phyloP scores from a whole-genome alignment of 2,888 invertebrate genomes.

The Heteromurus nitidus region DNA sequence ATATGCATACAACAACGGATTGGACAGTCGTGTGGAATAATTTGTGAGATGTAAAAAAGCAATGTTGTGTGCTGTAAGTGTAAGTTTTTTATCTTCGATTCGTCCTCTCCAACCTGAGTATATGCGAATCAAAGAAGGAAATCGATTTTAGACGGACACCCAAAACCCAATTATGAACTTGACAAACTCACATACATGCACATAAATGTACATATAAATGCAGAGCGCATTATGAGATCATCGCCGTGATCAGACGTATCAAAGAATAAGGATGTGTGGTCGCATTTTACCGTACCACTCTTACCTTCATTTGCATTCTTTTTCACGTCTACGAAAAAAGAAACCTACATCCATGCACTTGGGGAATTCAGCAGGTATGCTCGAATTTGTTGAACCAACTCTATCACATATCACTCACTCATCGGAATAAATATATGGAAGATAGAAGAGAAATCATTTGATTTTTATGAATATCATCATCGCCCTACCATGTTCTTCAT shows the following conservation, averaged over 20 bases:
- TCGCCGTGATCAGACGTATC: slow-evolving; percentile 61
- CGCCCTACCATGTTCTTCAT: too few species aligned
- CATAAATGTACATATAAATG: slow-evolving; percentile 43
- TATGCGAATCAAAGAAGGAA: slow-evolving; percentile 60
- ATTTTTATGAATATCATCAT: neutral
- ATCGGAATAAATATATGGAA: slow-evolving; percentile 6
- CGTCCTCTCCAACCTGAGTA: slow-evolving; percentile 49
- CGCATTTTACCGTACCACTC: slow-evolving; percentile 53
- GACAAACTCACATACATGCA: slow-evolving; percentile 53
- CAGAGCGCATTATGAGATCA: slow-evolving; percentile 64
- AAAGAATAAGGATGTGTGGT: slow-evolving; percentile 61
- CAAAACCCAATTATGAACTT: slow-evolving; percentile 67
- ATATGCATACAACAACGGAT: too few species aligned
- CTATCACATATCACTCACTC: slow-evolving; percentile 8
- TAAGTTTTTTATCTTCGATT: slow-evolving; percentile 16
- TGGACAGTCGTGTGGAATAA: slow-evolving; percentile 4
- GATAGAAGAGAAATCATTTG: neutral
- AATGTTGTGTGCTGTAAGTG: neutral
- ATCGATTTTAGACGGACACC: slow-evolving; percentile 65
- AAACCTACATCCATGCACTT: neutral
- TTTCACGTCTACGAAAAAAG: slow-evolving; percentile 11
- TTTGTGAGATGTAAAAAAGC: too few species aligned
- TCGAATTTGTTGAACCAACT: neutral
- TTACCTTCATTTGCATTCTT: slow-evolving; percentile 33
- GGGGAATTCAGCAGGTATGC: neutral